phyloP scores from a whole-genome alignment of 2,113 vertebrate species.

The Calonectris borealis region DNA sequence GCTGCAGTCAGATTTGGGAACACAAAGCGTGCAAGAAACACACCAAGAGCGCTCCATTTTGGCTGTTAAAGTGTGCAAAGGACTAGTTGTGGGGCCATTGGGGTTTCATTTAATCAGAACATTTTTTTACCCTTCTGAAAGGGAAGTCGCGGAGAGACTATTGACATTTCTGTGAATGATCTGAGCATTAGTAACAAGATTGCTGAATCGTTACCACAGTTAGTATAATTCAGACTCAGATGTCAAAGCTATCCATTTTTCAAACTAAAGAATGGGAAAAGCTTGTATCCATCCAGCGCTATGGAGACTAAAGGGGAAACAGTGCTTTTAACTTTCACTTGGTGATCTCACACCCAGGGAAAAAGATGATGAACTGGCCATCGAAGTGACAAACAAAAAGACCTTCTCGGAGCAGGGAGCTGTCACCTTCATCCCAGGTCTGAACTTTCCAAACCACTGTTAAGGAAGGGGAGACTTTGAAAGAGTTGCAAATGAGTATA shows the following conservation, averaged over 20 bases:
- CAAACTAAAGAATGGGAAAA: not conserved
- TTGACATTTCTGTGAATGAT: not conserved
- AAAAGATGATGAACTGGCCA: not conserved
- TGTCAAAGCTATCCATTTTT: not conserved
- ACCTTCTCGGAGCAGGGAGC: not conserved
- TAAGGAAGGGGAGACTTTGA: not conserved
- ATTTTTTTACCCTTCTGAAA: not conserved
- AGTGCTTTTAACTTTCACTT: not conserved
- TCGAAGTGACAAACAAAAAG: not conserved
- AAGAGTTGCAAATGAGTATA: not conserved
- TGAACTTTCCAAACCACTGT: not conserved
- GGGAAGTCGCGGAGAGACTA: not conserved
- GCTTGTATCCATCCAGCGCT: not conserved
- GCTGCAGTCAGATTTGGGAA: not conserved
- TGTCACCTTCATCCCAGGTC: not conserved
- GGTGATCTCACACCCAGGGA: not conserved
- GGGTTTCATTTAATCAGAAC: not conserved
- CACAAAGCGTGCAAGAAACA: not conserved
- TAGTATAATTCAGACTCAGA: not conserved
- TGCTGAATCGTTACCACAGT: not conserved
- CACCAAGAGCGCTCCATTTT: not conserved
- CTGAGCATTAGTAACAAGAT: not conserved
- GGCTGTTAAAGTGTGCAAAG: not conserved
- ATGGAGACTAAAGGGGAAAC: not conserved
- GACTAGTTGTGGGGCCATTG: not conserved